These are phyloP conservation scores for Brachyrhaphis roseni DNA, from an alignment of 2,797 vertebrate genomes.

Conservation along the genomic window DNA sequence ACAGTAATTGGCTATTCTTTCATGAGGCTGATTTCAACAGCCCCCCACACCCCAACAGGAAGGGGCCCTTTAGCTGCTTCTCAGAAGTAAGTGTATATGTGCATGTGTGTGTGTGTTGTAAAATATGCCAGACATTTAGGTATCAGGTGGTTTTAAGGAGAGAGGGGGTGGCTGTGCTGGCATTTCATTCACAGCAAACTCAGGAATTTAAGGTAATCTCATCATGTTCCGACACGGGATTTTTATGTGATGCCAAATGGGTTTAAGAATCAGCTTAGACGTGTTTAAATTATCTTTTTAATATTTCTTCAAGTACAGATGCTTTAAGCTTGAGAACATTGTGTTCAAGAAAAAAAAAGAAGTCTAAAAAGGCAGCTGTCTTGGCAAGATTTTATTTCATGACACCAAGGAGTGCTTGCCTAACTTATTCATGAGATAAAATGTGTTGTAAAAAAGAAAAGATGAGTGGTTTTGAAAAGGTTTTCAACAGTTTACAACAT, in stretches of 20 bases:
- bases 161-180: conserved; percentile 31
- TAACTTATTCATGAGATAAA: conserved; percentile 53
- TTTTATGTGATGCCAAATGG: conserved; percentile 19
- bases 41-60: conserved; percentile 58
- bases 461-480: conserved; percentile 50
- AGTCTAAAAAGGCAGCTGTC: conserved; percentile 27
- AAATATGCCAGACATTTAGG: conserved; percentile 65
- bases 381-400: conserved; percentile 33
- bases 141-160: conserved; percentile 61
- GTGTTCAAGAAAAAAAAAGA: conserved; percentile 22
- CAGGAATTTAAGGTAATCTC: conserved; percentile 43
- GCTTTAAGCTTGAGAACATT: conserved; percentile 1
- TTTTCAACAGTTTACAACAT: conserved; percentile 50
- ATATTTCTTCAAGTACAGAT: conserved; percentile 24
- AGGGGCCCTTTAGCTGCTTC: conserved; percentile 72
- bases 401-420: conserved; percentile 33
- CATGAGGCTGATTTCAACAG: conserved; percentile 70
- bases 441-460: conserved; percentile 36
- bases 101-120: conserved; percentile 46
- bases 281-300: conserved; percentile 17
- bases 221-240: conserved; percentile 24
- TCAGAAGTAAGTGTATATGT: conserved; percentile 59
- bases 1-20: conserved; percentile 84
- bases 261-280: conserved; percentile 26
- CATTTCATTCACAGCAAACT: conserved; percentile 60